These are phyloP conservation scores for Camelus bactrianus DNA, from an alignment of 2,113 vertebrate genomes.

Conservation along the genomic window DNA sequence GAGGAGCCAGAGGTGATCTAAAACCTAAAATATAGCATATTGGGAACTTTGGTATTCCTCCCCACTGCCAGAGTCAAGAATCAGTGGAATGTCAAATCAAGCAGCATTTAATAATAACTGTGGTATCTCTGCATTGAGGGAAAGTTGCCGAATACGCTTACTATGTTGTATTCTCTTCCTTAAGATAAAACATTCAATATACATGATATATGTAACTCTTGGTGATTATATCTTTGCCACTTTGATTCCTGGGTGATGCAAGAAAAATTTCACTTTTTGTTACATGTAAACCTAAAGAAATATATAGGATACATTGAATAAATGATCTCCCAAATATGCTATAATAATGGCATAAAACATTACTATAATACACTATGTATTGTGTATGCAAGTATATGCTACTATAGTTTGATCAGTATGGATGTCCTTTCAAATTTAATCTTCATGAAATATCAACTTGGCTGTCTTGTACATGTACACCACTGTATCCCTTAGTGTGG, in stretches of 20 bases:
- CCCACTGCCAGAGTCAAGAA: neutral
- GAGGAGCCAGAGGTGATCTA: conserved; percentile 50
- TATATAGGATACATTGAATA: neutral
- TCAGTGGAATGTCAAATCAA: conserved; percentile 55
- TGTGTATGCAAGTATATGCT: neutral
- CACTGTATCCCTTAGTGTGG: neutral
- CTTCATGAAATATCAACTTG: neutral
- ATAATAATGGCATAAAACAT: neutral
- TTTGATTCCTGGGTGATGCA: neutral
- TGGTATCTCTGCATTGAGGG: neutral
- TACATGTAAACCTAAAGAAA: neutral
- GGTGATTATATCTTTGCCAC: neutral
- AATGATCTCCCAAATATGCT: neutral
- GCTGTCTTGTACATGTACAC: neutral
- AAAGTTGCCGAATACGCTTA: conserved; percentile 35
- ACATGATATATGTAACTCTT: neutral
- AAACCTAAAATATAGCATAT: conserved; percentile 2
- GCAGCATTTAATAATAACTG: conserved; percentile 48
- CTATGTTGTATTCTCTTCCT: neutral
- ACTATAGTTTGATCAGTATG: neutral
- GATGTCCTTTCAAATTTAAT: neutral
- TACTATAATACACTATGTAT: neutral
- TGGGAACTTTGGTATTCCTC: conserved; percentile 43
- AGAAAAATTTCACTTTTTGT: neutral
- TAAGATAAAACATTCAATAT: neutral